A percentile compares a stretch with the other conserved stretches of the same genome.
These are phyloP conservation scores for Caretta caretta DNA, from an alignment of 2,113 vertebrate species.

Conservation along the genomic window DNA sequence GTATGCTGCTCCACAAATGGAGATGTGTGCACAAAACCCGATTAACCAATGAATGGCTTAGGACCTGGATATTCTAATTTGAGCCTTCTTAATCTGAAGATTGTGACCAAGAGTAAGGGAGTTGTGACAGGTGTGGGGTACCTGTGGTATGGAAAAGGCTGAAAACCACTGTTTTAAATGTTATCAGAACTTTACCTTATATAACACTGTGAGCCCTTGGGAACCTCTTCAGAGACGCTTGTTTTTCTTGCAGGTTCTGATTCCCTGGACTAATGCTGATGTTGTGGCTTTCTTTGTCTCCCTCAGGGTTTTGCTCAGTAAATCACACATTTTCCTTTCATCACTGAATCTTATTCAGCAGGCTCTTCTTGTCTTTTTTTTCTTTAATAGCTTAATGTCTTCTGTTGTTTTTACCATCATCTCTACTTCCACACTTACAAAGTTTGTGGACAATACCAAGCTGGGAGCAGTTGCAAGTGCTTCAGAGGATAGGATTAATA, in stretches of 20 bases:
- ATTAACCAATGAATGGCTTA: neutral
- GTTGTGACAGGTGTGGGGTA: neutral
- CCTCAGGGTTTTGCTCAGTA: neutral
- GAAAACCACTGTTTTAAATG: neutral
- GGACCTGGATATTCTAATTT: neutral
- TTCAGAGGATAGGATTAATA: too few relatives aligned
- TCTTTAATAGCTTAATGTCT: neutral
- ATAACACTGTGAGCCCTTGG: neutral
- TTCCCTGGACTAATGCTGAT: neutral
- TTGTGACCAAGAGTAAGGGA: neutral
- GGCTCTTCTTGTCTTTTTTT: neutral
- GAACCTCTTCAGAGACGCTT: neutral
- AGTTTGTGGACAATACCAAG: too few relatives aligned
- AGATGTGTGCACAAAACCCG: neutral
- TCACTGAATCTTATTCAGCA: neutral
- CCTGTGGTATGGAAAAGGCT: rapidly evolving
- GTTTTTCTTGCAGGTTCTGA: neutral
- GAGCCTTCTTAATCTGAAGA: neutral
- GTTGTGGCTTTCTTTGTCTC: neutral
- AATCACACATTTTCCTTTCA: neutral
- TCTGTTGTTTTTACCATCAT: neutral
- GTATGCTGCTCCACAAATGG: neutral
- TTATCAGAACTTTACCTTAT: rapidly evolving
- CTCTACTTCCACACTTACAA: neutral
- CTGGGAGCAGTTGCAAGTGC: too few relatives aligned